These are phyloP conservation scores for Tenualosa thibaudeaui DNA, from an alignment of 2,797 vertebrate species.

Conservation along the genomic window DNA sequence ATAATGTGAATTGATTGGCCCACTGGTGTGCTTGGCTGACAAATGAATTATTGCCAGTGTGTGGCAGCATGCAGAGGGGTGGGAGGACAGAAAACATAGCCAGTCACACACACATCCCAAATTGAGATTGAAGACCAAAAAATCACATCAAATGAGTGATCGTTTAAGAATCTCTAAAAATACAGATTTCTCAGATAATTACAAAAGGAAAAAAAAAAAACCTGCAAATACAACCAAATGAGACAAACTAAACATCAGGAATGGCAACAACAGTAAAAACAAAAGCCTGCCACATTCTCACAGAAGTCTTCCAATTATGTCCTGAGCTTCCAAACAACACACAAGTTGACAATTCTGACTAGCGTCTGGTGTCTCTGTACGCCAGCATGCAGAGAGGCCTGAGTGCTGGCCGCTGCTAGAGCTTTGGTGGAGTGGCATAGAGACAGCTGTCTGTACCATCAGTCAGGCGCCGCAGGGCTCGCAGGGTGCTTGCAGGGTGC, in stretches of 20 bases:
- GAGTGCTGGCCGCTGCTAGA: not conserved
- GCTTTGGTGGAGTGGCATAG: not conserved
- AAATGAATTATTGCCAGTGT: not conserved
- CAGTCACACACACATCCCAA: not conserved
- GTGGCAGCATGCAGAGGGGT: not conserved
- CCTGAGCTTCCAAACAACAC: not conserved
- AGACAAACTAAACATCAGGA: not conserved
- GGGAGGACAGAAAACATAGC: not conserved
- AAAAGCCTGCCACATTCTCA: not conserved
- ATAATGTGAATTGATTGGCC: conserved; percentile 30
- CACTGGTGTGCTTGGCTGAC: conserved; percentile 15
- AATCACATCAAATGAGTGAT: too few relatives aligned
- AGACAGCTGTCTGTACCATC: not conserved
- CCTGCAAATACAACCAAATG: not conserved
- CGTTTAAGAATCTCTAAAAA: not conserved
- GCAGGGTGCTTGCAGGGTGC: not conserved
- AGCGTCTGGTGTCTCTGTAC: not conserved
- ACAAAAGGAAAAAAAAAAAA: not conserved
- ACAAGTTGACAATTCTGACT: not conserved
- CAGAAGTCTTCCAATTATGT: not conserved
- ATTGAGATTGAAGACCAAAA: not conserved
- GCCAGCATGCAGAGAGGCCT: not conserved
- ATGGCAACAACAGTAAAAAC: not conserved
- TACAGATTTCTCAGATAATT: not conserved
- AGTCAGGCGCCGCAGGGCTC: not conserved